Conservation (phyloP, 1,140 invertebrate genomes). For the Zaprionus ghesquierei region DNA sequence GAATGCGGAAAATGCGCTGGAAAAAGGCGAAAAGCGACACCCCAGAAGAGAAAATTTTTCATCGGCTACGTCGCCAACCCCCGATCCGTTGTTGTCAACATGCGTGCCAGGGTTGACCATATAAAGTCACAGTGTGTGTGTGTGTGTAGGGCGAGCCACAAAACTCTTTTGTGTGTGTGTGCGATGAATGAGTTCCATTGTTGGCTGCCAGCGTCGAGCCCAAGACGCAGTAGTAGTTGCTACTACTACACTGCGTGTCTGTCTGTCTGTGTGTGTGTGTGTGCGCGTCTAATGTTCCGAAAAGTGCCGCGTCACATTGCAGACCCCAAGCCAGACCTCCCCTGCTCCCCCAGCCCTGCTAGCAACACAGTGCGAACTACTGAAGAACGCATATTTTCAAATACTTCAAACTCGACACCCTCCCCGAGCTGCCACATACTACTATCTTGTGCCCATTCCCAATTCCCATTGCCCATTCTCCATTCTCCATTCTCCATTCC, state of each 20-base stretch:
- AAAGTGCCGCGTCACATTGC: constrained; percentile 53
- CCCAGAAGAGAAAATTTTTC: neutral
- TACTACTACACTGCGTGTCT: constrained; percentile 31
- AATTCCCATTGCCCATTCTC: neutral
- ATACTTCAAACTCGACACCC: neutral
- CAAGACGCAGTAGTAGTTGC: constrained; percentile 67
- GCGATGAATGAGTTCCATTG: constrained; percentile 72
- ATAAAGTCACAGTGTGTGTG: neutral
- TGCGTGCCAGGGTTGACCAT: constrained; percentile 36
- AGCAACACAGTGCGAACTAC: neutral
- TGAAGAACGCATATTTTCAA: neutral
- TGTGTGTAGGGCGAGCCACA: constrained; percentile 17
- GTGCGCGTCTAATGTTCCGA: constrained; percentile 58
- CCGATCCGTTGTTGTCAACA: constrained; percentile 15
- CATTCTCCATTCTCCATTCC: neutral
- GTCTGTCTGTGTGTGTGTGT: constrained; percentile 10
- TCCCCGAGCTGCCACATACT: neutral
- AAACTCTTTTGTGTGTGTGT: constrained; percentile 53
- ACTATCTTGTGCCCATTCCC: neutral
- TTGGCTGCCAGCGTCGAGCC: constrained; percentile 43
- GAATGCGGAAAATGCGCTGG: constrained; percentile 68
- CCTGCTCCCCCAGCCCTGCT: neutral
- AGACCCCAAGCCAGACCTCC: constrained; percentile 3
- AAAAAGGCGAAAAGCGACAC: constrained; percentile 15
- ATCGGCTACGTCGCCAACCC: neutral